Percentiles rank a stretch among this genome's conserved stretches.
phyloP scores from a whole-genome alignment of 2,888 invertebrate genomes.

The Drosophila peninsularis region DNA sequence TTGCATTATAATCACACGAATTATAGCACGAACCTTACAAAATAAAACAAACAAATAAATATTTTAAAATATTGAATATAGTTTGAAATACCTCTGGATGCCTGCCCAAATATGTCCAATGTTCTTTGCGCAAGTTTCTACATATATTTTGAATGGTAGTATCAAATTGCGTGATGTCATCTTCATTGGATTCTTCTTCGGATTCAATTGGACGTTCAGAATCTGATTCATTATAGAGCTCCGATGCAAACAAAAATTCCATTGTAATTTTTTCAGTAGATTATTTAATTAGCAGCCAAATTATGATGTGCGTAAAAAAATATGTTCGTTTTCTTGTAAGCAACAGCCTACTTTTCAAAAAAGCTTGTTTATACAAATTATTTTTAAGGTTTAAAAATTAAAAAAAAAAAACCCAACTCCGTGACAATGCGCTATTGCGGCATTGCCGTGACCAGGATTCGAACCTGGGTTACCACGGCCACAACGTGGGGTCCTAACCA shows the following conservation, averaged over 20 bases:
- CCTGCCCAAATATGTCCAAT: slow-evolving; percentile 53
- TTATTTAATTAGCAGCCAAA: slow-evolving; percentile 1
- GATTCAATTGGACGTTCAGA: background rate
- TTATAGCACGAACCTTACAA: slow-evolving; percentile 51
- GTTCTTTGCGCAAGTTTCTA: slow-evolving; percentile 46
- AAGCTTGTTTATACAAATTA: background rate
- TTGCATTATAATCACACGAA: slow-evolving; percentile 53
- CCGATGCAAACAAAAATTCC: slow-evolving; percentile 11
- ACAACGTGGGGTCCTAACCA: slow-evolving; percentile 75
- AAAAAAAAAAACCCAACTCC: slow-evolving; percentile 51
- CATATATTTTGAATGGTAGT: slow-evolving; percentile 43
- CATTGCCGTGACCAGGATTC: slow-evolving; percentile 76
- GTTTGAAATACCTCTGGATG: slow-evolving; percentile 53
- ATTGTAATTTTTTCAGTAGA: slow-evolving; percentile 18
- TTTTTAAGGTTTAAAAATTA: slow-evolving; percentile 1
- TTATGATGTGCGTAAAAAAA: background rate
- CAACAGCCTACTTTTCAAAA: slow-evolving; percentile 4
- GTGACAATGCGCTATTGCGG: slow-evolving; percentile 66
- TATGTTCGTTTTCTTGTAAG: background rate
- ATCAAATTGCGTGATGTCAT: slow-evolving; percentile 29
- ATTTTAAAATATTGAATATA: too few relatives aligned
- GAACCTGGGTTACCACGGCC: slow-evolving; percentile 75
- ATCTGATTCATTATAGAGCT: slow-evolving; percentile 7
- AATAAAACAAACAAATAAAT: too few relatives aligned
- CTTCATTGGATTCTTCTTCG: background rate